A percentile compares a stretch with the other conserved stretches of the same genome.
phyloP scores from a whole-genome alignment of 2,113 vertebrate species.

The Stomatorhinus ivindoensis region DNA sequence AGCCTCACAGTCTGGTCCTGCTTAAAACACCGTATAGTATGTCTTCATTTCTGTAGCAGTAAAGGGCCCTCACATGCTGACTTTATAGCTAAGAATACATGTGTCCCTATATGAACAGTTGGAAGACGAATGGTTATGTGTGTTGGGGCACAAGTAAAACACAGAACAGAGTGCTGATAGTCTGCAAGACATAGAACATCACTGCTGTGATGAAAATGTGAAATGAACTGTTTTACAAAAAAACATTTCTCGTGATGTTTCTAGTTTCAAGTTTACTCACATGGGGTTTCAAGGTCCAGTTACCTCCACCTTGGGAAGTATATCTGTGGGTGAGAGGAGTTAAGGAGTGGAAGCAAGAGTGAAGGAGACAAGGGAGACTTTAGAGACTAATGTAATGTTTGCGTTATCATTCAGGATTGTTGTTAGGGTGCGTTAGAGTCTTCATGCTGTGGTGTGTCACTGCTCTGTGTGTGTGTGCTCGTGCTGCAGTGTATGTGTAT shows the following conservation, averaged over 20 bases:
- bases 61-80: neutral
- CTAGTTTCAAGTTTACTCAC: neutral
- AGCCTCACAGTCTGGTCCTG: no score
- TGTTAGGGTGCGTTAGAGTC: no score
- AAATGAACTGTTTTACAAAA: neutral
- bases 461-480: no score
- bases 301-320: neutral
- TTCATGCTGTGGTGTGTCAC: no score
- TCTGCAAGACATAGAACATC: neutral
- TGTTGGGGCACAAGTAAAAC: neutral
- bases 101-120: neutral
- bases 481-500: no score
- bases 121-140: neutral
- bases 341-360: neutral
- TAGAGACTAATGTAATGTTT: neutral
- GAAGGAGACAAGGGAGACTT: neutral
- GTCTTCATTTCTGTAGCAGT: no score
- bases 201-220: neutral
- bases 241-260: neutral
- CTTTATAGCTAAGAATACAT: neutral
- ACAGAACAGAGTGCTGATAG: neutral
- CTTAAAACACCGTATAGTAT: no score
- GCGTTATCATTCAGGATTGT: neutral
- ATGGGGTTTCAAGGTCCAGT: neutral
- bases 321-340: neutral